phyloP scores from a whole-genome alignment of 2,113 vertebrate species.

The Peromyscus polionotus region DNA sequence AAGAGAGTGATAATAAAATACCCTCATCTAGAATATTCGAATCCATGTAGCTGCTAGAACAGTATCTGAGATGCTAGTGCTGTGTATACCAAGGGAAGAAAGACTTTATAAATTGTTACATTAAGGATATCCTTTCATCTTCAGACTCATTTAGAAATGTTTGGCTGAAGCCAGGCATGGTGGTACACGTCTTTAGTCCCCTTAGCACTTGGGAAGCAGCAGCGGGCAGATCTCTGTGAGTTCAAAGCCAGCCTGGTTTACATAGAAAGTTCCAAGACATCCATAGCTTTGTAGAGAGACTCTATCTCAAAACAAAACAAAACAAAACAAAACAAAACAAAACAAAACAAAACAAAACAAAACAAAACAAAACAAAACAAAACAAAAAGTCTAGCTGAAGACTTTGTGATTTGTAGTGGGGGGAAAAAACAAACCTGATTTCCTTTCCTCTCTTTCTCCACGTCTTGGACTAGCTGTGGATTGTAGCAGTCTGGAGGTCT shows the following conservation, averaged over 20 bases:
- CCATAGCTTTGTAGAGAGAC: neutral
- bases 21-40: neutral
- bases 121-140: neutral
- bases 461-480: neutral
- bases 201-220: neutral
- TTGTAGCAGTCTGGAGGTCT: neutral
- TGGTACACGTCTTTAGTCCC: neutral
- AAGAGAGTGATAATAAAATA: conserved; percentile 11
- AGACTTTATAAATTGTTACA: neutral
- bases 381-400: neutral
- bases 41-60: neutral
- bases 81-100: neutral
- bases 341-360: too few species aligned
- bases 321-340: neutral
- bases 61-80: neutral
- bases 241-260: neutral
- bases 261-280: neutral
- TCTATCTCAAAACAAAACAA: neutral
- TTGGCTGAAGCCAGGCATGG: neutral
- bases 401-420: neutral
- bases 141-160: neutral
- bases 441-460: neutral
- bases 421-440: neutral
- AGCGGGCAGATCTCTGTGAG: neutral
- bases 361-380: neutral